A percentile compares a stretch with the other conserved stretches of the same genome.
Evolutionary conservation across 2,113 vertebrate species (phyloP).

Genomic region (Toxotes jaculatrix): DNA sequence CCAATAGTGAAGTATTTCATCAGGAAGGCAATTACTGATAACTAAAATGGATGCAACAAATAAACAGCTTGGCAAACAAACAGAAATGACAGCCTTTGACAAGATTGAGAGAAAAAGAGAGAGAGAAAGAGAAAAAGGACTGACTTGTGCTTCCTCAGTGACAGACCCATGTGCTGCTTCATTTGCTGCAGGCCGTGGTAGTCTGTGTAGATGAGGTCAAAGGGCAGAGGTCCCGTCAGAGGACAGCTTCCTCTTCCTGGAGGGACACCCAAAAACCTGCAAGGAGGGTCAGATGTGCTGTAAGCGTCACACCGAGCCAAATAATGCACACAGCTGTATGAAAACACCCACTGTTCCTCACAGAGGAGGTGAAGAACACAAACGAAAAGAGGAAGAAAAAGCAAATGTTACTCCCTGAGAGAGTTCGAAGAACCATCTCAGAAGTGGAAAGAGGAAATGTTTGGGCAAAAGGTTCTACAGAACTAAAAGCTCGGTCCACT

Average conservation of each 20-base stretch:
- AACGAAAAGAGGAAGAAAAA: neutral
- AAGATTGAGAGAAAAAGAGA: neutral
- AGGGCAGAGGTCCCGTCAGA: conserved; percentile 90
- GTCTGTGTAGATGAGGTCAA: conserved; percentile 98
- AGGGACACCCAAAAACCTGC: conserved; percentile 94
- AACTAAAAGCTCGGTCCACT: neutral
- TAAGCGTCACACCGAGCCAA: neutral
- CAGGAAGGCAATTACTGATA: conserved; percentile 29
- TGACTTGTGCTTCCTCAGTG: conserved; percentile 96
- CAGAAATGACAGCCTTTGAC: neutral
- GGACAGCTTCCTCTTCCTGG: conserved; percentile 97
- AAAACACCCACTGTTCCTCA: neutral
- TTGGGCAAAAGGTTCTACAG: neutral
- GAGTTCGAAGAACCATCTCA: neutral
- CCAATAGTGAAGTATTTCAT: conserved; percentile 31
- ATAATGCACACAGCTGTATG: neutral
- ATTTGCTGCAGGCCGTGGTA: conserved; percentile 98
- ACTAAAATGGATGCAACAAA: conserved; percentile 6
- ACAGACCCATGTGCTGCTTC: conserved; percentile 98
- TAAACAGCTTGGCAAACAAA: conserved; percentile 5
- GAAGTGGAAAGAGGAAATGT: neutral
- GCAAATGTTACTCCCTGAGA: neutral
- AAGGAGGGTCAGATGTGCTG: conserved; percentile 29
- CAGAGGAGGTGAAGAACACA: neutral
- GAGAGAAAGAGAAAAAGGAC: conserved; percentile 40